Percentiles rank a stretch among this genome's conserved stretches.
phyloP scores from a whole-genome alignment of 2,797 vertebrate genomes.

The Podarcis siculus region DNA sequence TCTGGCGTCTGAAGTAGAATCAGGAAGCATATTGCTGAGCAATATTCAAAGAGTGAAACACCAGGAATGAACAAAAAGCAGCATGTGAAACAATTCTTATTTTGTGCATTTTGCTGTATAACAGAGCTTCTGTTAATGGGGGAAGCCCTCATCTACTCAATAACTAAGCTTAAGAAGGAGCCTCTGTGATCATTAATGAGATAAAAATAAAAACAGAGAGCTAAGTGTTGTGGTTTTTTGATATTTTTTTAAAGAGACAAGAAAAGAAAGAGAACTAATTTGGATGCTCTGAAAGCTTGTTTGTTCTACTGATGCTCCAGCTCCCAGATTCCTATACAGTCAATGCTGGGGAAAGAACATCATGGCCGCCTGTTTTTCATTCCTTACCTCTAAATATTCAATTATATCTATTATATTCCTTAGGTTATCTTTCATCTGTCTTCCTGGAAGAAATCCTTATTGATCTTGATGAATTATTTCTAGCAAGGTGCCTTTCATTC shows the following conservation, averaged over 20 bases:
- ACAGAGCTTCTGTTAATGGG: slow-evolving; percentile 23
- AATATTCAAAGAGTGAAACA: neutral
- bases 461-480: no score
- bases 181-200: slow-evolving; percentile 22
- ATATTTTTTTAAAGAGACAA: no score
- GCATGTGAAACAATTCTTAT: neutral
- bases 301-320: slow-evolving; percentile 45
- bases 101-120: slow-evolving; percentile 8
- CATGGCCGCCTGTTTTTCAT: no score
- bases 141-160: neutral
- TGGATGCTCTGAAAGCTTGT: slow-evolving; percentile 48
- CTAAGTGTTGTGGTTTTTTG: slow-evolving; percentile 12
- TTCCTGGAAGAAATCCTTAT: no score
- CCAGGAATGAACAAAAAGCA: neutral
- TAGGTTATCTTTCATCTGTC: no score
- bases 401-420: no score
- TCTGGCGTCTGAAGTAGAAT: neutral
- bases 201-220: slow-evolving; percentile 59
- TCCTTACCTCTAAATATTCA: no score
- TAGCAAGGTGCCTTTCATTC: no score
- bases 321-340: slow-evolving; percentile 40
- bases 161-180: slow-evolving; percentile 49
- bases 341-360: neutral
- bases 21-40: neutral
- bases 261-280: slow-evolving; percentile 6